A percentile compares a stretch with the other conserved stretches of the same genome.
Conservation (phyloP, 1,140 invertebrate species). For the Diorhabda carinulata region DNA sequence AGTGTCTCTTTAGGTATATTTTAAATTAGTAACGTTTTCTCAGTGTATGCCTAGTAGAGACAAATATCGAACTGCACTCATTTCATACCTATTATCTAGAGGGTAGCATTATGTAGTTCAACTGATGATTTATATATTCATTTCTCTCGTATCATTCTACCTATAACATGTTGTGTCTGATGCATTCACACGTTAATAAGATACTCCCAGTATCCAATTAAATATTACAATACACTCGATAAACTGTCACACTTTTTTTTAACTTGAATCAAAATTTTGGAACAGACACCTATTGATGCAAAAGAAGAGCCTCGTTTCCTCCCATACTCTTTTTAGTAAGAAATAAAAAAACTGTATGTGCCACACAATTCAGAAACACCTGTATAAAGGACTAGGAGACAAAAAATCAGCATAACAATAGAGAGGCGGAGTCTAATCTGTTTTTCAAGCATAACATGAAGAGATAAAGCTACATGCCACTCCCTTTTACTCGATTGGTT, state of each 20-base stretch:
- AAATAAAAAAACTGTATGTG: constrained; percentile 29
- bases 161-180: no score
- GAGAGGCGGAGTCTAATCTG: constrained; percentile 40
- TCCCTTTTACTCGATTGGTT: constrained; percentile 39
- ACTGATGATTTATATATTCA: no score
- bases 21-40: no score
- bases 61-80: no score
- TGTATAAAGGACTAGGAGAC: constrained; percentile 47
- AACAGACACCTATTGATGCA: constrained; percentile 28
- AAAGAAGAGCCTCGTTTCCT: constrained; percentile 27
- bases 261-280: constrained; percentile 17
- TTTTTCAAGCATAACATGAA: constrained; percentile 43
- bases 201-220: constrained; percentile 17
- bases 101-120: no score
- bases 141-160: no score
- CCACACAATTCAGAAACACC: constrained; percentile 47
- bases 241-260: constrained; percentile 2
- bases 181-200: no score
- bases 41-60: no score
- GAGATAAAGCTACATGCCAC: constrained; percentile 41
- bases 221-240: constrained; percentile 22
- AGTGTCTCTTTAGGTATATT: no score
- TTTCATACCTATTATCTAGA: no score
- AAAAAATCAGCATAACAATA: constrained; percentile 49
- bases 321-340: constrained; percentile 24